Conservation (phyloP, 2,888 invertebrate species). For the Diaphora mendica region DNA sequence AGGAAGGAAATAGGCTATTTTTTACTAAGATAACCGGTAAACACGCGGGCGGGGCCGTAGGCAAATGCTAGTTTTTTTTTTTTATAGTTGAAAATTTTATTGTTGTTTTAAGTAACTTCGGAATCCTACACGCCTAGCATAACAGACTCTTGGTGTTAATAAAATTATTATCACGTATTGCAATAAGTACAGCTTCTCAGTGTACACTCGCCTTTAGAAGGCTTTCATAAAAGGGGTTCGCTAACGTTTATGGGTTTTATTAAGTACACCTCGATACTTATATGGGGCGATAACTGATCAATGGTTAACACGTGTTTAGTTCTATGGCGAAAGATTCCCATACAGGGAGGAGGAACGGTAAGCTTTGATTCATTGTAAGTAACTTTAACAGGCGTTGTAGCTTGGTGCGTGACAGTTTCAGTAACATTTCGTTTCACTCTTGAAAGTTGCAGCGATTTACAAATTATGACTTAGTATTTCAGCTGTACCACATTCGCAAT, state of each 20-base stretch:
- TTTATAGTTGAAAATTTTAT: too few species aligned
- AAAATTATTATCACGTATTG: background rate
- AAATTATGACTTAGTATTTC: too few species aligned
- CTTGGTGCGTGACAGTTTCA: too few species aligned
- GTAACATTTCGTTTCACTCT: too few species aligned
- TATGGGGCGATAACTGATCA: conserved; percentile 22
- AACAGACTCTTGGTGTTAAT: background rate
- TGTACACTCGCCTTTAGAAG: conserved; percentile 5
- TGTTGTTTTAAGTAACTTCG: too few species aligned
- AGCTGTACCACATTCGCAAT: too few species aligned
- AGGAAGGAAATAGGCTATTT: too few species aligned
- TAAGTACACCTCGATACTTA: conserved; percentile 27
- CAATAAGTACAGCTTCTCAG: background rate
- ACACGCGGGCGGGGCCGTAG: too few species aligned
- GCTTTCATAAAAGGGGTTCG: conserved; percentile 26
- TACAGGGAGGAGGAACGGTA: conserved; percentile 5
- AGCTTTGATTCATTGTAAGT: background rate
- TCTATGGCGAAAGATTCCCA: conserved; percentile 18
- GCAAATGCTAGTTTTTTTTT: too few species aligned
- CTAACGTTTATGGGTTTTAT: conserved; percentile 36
- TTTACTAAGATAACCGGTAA: too few species aligned
- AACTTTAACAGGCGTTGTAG: background rate
- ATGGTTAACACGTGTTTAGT: conserved; percentile 17
- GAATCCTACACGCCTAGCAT: too few species aligned
- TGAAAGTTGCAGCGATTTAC: too few species aligned